Evolutionary conservation across 2,888 invertebrate genomes (phyloP).

Genomic region (Scaptomyza reducta): DNA sequence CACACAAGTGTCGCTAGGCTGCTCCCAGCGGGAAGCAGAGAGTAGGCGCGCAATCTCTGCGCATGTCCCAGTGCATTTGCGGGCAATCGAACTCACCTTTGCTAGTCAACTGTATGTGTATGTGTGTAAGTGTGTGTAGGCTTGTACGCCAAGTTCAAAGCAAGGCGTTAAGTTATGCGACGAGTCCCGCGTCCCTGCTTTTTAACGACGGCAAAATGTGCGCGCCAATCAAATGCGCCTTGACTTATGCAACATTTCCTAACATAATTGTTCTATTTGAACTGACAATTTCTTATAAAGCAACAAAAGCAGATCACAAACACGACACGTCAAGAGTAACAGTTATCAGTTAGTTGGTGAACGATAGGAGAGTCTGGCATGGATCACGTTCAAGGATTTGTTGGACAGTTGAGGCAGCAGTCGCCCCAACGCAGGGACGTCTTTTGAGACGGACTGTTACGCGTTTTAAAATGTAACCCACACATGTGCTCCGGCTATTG

Average conservation of each 20-base stretch:
- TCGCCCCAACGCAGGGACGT: slow-evolving; percentile 98
- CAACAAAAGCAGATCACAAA: slow-evolving; percentile 41
- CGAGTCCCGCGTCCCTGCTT: slow-evolving; percentile 34
- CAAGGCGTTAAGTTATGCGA: slow-evolving; percentile 60
- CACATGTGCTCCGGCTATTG: slow-evolving; percentile 89
- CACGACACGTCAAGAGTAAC: slow-evolving; percentile 16
- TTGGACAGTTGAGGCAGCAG: slow-evolving; percentile 86
- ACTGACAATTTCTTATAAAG: slow-evolving; percentile 30
- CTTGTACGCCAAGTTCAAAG: slow-evolving; percentile 68
- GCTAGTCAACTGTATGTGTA: slow-evolving; percentile 9
- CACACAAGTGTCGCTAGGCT: slow-evolving; percentile 6
- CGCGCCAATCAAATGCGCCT: slow-evolving; percentile 79
- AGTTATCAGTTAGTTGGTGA: slow-evolving; percentile 3
- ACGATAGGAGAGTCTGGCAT: slow-evolving; percentile 18
- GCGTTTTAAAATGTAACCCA: slow-evolving; percentile 97
- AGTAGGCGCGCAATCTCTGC: slow-evolving; percentile 50
- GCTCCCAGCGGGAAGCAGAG: slow-evolving; percentile 19
- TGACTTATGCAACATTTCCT: slow-evolving; percentile 79
- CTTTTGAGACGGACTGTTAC: slow-evolving; percentile 98
- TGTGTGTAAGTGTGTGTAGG: slow-evolving; percentile 8
- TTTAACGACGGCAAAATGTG: slow-evolving; percentile 64
- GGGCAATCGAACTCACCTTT: slow-evolving; percentile 71
- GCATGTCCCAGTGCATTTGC: slow-evolving; percentile 64
- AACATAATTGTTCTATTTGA: slow-evolving; percentile 20
- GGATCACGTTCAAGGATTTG: slow-evolving; percentile 11